These are phyloP conservation scores for Acleris holmiana DNA, from an alignment of 2,888 invertebrate genomes.

Conservation along the genomic window DNA sequence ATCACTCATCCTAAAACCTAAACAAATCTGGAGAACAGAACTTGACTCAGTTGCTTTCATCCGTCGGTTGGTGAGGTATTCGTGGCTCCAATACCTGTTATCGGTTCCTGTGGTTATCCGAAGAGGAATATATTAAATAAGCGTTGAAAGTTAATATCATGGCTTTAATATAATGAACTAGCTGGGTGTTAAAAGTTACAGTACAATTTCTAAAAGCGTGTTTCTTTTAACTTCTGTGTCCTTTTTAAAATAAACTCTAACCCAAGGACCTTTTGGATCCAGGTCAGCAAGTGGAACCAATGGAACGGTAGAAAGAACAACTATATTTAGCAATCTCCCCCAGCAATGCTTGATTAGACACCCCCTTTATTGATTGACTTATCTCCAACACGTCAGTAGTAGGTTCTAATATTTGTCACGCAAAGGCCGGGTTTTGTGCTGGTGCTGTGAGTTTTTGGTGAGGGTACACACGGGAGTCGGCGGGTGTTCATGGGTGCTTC, in stretches of 20 bases:
- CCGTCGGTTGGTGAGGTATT: neutral
- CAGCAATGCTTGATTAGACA: slow-evolving; percentile 30
- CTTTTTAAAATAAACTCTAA: neutral
- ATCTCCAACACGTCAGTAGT: slow-evolving; percentile 52
- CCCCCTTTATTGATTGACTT: slow-evolving; percentile 34
- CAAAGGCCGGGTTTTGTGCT: slow-evolving; percentile 61
- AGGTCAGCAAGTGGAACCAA: slow-evolving; percentile 31
- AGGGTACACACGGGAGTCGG: slow-evolving; percentile 24
- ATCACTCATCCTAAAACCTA: slow-evolving; percentile 29
- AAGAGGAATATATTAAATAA: slow-evolving; percentile 2
- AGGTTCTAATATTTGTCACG: slow-evolving; percentile 70
- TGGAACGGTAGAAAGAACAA: slow-evolving; percentile 35
- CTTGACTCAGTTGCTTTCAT: slow-evolving; percentile 15
- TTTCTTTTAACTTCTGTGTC: neutral
- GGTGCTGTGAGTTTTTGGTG: slow-evolving; percentile 19
- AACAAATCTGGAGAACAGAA: slow-evolving; percentile 23
- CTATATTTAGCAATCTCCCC: slow-evolving; percentile 38
- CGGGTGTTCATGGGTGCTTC: neutral
- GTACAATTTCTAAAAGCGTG: neutral
- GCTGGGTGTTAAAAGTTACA: neutral
- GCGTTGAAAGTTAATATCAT: neutral
- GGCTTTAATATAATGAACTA: neutral
- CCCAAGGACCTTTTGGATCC: slow-evolving; percentile 8
- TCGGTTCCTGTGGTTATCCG: slow-evolving; percentile 6
- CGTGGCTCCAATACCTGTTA: neutral